Conservation (phyloP, 2,113 vertebrate species). For the Lepisosteus osseus region DNA sequence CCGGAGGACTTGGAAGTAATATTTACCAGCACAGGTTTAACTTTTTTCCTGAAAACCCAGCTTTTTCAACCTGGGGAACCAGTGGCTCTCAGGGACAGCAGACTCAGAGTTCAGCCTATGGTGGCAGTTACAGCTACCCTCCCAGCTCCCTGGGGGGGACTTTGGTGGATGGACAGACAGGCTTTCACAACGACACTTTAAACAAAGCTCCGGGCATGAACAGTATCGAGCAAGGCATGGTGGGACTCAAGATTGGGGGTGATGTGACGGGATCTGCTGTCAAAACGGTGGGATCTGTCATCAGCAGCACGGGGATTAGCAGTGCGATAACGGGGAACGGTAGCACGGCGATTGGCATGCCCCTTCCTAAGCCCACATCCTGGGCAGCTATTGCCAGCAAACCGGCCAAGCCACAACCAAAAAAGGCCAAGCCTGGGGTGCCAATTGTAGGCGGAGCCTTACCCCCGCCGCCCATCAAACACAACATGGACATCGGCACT, state of each 20-base stretch:
- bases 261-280: slow-evolving; percentile 78
- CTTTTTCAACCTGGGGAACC: slow-evolving; percentile 92
- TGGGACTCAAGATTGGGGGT: slow-evolving; percentile 87
- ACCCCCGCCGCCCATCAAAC: slow-evolving; percentile 90
- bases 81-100: slow-evolving; percentile 91
- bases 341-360: slow-evolving; percentile 77
- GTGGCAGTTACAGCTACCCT: slow-evolving; percentile 89
- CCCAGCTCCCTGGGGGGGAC: slow-evolving; percentile 90
- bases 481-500: slow-evolving; percentile 96
- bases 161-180: slow-evolving; percentile 88
- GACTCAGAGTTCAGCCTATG: slow-evolving; percentile 88
- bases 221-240: slow-evolving; percentile 92
- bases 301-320: slow-evolving; percentile 76
- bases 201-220: slow-evolving; percentile 93
- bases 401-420: slow-evolving; percentile 87
- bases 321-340: slow-evolving; percentile 75
- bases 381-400: slow-evolving; percentile 96
- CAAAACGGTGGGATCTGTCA: slow-evolving; percentile 86
- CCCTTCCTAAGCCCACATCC: slow-evolving; percentile 84
- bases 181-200: slow-evolving; percentile 87
- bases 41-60: slow-evolving; percentile 92
- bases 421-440: slow-evolving; percentile 85
- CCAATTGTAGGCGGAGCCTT: slow-evolving; percentile 68
- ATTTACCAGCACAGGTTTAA: slow-evolving; percentile 93
- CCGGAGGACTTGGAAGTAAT: slow-evolving; percentile 85